Percentiles rank a stretch among this genome's conserved stretches.
phyloP scores from a whole-genome alignment of 2,797 vertebrate genomes.

The Nyctibius grandis region DNA sequence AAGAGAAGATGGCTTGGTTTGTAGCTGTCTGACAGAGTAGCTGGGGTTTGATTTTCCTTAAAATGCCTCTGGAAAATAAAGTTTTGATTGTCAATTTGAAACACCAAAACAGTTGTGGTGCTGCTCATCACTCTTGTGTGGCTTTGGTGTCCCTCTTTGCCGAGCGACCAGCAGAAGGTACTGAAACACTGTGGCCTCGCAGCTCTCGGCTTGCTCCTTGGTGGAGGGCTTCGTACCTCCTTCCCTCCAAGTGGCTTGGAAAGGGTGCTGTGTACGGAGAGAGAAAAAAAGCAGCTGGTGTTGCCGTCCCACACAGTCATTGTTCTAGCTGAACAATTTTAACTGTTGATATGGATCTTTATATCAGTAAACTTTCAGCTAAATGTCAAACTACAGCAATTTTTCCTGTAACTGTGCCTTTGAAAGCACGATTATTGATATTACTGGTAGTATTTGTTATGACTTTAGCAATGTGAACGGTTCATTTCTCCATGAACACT shows the following conservation, averaged over 20 bases:
- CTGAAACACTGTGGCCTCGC: rapidly evolving
- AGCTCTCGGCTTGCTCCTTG: not conserved
- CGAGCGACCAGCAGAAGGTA: not conserved
- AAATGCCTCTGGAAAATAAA: not conserved
- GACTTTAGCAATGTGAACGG: not conserved
- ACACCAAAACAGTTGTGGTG: not conserved
- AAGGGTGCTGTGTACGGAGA: not conserved
- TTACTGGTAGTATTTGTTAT: not conserved
- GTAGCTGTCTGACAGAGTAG: not conserved
- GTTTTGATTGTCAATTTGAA: rapidly evolving
- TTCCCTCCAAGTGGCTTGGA: not conserved
- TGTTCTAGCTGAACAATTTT: not conserved
- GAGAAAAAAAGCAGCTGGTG: not conserved
- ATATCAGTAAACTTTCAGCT: not conserved
- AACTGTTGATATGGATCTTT: not conserved
- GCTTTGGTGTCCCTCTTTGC: not conserved
- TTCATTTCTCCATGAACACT: not conserved
- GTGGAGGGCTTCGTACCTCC: not conserved
- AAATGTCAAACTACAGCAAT: not conserved
- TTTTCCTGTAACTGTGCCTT: not conserved
- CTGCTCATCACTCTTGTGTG: not conserved
- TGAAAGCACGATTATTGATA: not conserved
- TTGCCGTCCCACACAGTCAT: not conserved
- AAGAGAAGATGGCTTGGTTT: not conserved
- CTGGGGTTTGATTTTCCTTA: not conserved